Evolutionary conservation across 92 coral and sea anemone species (phyloP).

Genomic region (Heteractis magnifica): DNA sequence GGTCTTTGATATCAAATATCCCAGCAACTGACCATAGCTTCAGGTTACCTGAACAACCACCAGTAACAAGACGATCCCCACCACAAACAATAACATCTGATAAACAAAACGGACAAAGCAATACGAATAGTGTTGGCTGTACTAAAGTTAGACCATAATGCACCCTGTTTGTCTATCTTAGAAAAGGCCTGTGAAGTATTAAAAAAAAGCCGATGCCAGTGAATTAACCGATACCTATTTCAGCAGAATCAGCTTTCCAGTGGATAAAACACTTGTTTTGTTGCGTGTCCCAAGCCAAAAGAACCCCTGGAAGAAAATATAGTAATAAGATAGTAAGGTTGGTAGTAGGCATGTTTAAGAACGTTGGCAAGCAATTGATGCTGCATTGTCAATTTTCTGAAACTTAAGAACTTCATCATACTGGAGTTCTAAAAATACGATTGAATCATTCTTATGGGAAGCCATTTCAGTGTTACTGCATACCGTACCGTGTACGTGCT

Average conservation of each 20-base stretch:
- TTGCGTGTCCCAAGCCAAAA: conserved; percentile 97
- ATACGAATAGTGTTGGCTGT: neutral
- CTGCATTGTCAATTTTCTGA: no score
- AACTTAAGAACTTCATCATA: no score
- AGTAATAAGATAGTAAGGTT: no score
- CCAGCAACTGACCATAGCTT: conserved; percentile 94
- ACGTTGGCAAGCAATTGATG: no score
- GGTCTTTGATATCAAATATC: conserved; percentile 81
- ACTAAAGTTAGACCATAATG: neutral
- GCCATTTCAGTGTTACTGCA: no score
- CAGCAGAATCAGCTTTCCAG: conserved; percentile 92
- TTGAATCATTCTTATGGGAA: no score
- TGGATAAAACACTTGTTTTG: conserved; percentile 96
- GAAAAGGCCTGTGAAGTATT: no score
- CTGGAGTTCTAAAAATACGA: no score
- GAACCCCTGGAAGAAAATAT: conserved; percentile 59
- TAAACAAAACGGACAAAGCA: neutral
- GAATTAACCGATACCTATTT: conserved; percentile 60
- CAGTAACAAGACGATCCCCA: conserved; percentile 82
- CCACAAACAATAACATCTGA: conserved; percentile 68
- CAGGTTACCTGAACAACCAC: conserved; percentile 78
- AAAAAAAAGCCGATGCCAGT: neutral
- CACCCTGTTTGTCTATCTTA: neutral
- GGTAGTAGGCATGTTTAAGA: no score
- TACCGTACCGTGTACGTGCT: no score